phyloP scores from a whole-genome alignment of 2,113 vertebrate genomes.

The Lophius piscatorius region DNA sequence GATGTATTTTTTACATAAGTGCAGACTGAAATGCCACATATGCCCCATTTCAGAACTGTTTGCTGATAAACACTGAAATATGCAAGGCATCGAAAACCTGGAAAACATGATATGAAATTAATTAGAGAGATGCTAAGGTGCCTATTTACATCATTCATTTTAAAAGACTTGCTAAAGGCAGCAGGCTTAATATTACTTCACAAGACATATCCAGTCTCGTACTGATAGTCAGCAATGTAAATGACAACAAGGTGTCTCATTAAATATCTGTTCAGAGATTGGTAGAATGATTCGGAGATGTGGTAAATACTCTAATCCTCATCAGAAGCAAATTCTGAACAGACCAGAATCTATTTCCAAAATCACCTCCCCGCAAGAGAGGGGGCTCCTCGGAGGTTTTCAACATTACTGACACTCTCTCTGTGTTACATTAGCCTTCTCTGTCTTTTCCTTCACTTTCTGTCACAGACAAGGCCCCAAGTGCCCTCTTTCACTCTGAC shows the following conservation, averaged over 20 bases:
- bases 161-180: conserved; percentile 21
- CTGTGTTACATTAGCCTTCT: conserved; percentile 50
- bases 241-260: conserved; percentile 28
- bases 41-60: conserved; percentile 13
- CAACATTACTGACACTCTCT: conserved; percentile 68
- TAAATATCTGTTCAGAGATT: conserved; percentile 58
- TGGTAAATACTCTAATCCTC: conserved; percentile 25
- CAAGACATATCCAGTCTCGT: conserved; percentile 19
- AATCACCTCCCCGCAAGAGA: conserved; percentile 50
- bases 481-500: conserved; percentile 67
- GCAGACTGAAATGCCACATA: conserved; percentile 28
- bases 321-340: conserved; percentile 30
- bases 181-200: conserved; percentile 29
- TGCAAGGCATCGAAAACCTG: background rate
- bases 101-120: conserved; percentile 17
- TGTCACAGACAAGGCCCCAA: conserved; percentile 57
- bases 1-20: conserved; percentile 55
- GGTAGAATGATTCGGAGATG: conserved; percentile 35
- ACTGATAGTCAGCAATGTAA: conserved; percentile 27
- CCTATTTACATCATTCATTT: conserved; percentile 10
- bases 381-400: conserved; percentile 53
- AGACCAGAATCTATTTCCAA: conserved; percentile 51
- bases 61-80: conserved; percentile 47
- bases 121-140: conserved; percentile 26
- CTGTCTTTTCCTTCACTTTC: conserved; percentile 57